Percentiles rank a stretch among this genome's conserved stretches.
phyloP scores from a whole-genome alignment of 2,113 vertebrate genomes.

The Oostethus manadensis region DNA sequence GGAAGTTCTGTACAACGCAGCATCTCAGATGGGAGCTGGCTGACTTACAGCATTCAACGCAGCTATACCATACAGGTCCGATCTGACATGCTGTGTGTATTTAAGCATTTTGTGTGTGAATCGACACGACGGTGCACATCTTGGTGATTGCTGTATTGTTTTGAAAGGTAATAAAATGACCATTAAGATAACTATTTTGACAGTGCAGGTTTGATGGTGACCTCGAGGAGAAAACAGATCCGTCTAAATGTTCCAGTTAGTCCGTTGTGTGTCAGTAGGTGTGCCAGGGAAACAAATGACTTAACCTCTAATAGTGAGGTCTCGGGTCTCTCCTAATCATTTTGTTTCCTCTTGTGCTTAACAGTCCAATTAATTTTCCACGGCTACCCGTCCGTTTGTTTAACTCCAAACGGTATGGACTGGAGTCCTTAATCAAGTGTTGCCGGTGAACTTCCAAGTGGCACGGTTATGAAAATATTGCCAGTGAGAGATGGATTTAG shows the following conservation, averaged over 20 bases:
- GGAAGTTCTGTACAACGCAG: slow-evolving; percentile 44
- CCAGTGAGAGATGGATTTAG: slow-evolving; percentile 68
- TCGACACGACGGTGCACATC: not conserved
- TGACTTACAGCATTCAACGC: slow-evolving; percentile 51
- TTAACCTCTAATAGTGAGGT: slow-evolving; percentile 49
- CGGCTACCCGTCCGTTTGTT: slow-evolving; percentile 35
- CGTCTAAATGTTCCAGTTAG: slow-evolving; percentile 20
- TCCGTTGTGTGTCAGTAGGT: slow-evolving; percentile 20
- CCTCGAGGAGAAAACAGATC: slow-evolving; percentile 8
- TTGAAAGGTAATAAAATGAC: not conserved
- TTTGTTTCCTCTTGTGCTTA: slow-evolving; percentile 49
- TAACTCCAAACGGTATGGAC: slow-evolving; percentile 69
- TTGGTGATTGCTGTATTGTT: slow-evolving; percentile 15
- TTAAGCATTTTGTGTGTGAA: slow-evolving; percentile 5
- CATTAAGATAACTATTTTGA: not conserved
- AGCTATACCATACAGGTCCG: slow-evolving; percentile 41
- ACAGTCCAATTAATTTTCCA: slow-evolving; percentile 66
- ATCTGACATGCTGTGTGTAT: slow-evolving; percentile 8
- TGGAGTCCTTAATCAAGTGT: slow-evolving; percentile 73
- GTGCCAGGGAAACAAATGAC: slow-evolving; percentile 36
- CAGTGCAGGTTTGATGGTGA: too few species aligned
- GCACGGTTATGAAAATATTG: slow-evolving; percentile 77
- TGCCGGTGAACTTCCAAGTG: slow-evolving; percentile 66
- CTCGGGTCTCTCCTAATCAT: slow-evolving; percentile 47
- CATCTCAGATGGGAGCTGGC: slow-evolving; percentile 31